Percentiles rank a stretch among this genome's conserved stretches.
phyloP scores from a whole-genome alignment of 1,140 invertebrate species.

The Brachionus plicatilis region DNA sequence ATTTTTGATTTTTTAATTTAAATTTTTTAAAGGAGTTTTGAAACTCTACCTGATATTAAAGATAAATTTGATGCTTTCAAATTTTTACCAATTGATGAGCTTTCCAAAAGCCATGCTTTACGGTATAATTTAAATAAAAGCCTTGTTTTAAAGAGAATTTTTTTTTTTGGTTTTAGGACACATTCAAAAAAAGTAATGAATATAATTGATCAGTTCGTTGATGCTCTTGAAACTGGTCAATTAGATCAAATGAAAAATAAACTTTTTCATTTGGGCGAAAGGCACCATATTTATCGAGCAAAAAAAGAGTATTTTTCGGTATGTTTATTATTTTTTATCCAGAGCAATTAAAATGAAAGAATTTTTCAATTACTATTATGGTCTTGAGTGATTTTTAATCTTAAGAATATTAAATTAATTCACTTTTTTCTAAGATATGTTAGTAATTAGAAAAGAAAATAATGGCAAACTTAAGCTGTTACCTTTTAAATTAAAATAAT shows the following conservation, averaged over 20 bases:
- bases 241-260: conserved; percentile 18
- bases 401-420: too few relatives aligned
- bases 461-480: too few relatives aligned
- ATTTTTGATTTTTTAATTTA: neutral
- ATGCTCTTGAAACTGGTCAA: neutral
- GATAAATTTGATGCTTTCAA: conserved; percentile 30
- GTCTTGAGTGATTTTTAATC: too few relatives aligned
- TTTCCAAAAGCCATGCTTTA: conserved; percentile 38
- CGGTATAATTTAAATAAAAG: neutral
- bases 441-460: too few relatives aligned
- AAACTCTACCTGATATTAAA: conserved; percentile 15
- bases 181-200: conserved; percentile 40
- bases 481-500: neutral
- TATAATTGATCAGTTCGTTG: conserved; percentile 13
- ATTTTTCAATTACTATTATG: neutral
- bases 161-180: neutral
- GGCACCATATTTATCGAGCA: conserved; percentile 32
- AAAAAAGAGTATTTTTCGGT: conserved; percentile 39
- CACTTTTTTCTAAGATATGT: too few relatives aligned
- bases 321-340: neutral
- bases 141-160: neutral
- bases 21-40: neutral
- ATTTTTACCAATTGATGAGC: conserved; percentile 35
- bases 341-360: too few relatives aligned
- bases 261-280: neutral